Evolutionary conservation across 2,113 vertebrate species (phyloP).

Genomic region (Craseonycteris thonglongyai): DNA sequence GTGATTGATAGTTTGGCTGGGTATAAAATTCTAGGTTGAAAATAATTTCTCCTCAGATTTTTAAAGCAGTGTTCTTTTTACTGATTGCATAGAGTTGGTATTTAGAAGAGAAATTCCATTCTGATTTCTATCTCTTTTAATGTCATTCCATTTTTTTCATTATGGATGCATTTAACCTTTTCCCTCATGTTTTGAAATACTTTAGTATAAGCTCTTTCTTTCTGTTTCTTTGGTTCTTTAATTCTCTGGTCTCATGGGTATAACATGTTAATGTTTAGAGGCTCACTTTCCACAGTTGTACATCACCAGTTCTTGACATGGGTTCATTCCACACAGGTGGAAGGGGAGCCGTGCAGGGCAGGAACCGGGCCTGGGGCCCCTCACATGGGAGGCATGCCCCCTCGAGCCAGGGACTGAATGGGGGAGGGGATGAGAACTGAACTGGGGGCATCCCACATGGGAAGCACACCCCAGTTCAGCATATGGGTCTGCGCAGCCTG

Average conservation of each 20-base stretch:
- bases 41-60: neutral
- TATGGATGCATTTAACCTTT: neutral
- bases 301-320: too few species aligned
- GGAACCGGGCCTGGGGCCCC: too few species aligned
- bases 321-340: too few species aligned
- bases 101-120: neutral
- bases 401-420: too few species aligned
- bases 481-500: too few species aligned
- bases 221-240: too few species aligned
- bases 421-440: too few species aligned
- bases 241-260: neutral
- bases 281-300: neutral
- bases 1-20: constrained; percentile 22
- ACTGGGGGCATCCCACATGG: too few species aligned
- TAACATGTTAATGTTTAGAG: neutral
- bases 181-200: neutral
- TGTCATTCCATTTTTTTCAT: neutral
- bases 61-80: neutral
- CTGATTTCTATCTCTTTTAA: neutral
- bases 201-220: neutral
- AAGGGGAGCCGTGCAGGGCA: too few species aligned
- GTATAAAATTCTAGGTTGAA: constrained; percentile 48
- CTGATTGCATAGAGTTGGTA: neutral
- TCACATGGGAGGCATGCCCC: too few species aligned
- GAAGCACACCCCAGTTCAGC: too few species aligned